Base-by-base conservation (phyloP, 1,140 invertebrate genomes). In the Lutraria rhynchaena region DNA sequence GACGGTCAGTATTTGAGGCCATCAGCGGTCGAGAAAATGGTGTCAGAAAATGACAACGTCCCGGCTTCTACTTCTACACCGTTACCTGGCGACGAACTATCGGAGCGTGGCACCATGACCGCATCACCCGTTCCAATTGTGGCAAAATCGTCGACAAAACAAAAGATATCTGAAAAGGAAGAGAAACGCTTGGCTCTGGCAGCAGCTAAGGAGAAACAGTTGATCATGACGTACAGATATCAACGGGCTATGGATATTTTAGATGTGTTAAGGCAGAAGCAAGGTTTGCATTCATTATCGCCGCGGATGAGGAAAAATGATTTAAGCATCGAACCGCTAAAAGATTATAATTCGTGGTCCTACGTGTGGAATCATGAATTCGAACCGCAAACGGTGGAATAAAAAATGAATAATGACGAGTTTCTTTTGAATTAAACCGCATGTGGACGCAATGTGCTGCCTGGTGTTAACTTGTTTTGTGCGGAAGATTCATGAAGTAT, bases 241-340 rank as follows among this genome's bases (percentile, higher is more conserved):
- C 85, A 91, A 69, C 86, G 86, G 58, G 89, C 87, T 41, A 91
- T 91, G 89, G 89, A 91, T 58, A 89, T 91, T 22, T 44, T 91
- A 35, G 90, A 91, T 74, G 85, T 82, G 9, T 69, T 91, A 1
- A 73, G 85, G 13, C 46, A 76, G 17, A 51, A 81, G 37, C 55
- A 80, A 19, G 86, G 85, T 0, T 46, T 86, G 29, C 46, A 85
- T 17, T 24, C 83, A 1, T 63, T 89, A 27, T 88, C 87, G 7
- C 88, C 89, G 3, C 24, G 85, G 24, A 75, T 85, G 17, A 27
- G 41, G 17, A 55, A 29, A 27, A 76, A 69, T 37, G 33, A 55
- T 13, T 31, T 74, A 11, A 29, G 67, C 17, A 83, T 83, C 15
- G 74, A 82, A 29, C 85, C 88, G 5, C 70, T 88, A 11, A 71